Percentiles rank a stretch among this genome's conserved stretches.
Conservation (phyloP, 2,888 invertebrate genomes). For the Chalcosyrphus nemorum region DNA sequence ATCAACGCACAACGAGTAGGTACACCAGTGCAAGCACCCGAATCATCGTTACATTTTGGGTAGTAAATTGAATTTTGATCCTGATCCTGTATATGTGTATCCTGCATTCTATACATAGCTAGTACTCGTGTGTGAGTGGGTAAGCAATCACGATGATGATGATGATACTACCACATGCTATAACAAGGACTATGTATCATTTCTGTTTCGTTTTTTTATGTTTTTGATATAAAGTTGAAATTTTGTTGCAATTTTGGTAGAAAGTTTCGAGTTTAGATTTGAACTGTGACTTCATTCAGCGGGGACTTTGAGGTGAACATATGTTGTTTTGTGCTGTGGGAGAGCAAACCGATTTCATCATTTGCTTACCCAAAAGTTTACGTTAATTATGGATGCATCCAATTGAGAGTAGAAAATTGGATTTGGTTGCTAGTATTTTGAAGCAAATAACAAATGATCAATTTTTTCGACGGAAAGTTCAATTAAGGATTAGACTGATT, state of each 20-base stretch:
- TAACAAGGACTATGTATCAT: not conserved
- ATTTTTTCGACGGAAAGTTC: not conserved
- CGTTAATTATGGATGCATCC: not conserved
- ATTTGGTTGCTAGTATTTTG: too few species aligned
- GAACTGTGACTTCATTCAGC: not conserved
- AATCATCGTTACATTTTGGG: constrained; percentile 1
- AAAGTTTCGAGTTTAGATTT: not conserved
- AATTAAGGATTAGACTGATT: too few species aligned
- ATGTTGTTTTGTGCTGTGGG: too few species aligned
- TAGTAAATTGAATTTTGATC: constrained; percentile 5
- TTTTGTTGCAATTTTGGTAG: not conserved
- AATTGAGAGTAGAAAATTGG: not conserved
- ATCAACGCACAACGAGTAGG: not conserved
- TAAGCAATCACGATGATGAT: not conserved
- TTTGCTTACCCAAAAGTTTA: not conserved
- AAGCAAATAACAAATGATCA: too few species aligned
- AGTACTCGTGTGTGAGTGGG: not conserved
- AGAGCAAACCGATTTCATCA: not conserved
- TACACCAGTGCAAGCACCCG: not conserved
- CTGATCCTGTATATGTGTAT: not conserved
- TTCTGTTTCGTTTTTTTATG: too few species aligned
- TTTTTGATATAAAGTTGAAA: not conserved
- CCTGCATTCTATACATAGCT: not conserved
- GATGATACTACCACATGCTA: not conserved
- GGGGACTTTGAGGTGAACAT: not conserved